Conservation (phyloP, 2,797 vertebrate genomes). For the Telmatherina bonti region DNA sequence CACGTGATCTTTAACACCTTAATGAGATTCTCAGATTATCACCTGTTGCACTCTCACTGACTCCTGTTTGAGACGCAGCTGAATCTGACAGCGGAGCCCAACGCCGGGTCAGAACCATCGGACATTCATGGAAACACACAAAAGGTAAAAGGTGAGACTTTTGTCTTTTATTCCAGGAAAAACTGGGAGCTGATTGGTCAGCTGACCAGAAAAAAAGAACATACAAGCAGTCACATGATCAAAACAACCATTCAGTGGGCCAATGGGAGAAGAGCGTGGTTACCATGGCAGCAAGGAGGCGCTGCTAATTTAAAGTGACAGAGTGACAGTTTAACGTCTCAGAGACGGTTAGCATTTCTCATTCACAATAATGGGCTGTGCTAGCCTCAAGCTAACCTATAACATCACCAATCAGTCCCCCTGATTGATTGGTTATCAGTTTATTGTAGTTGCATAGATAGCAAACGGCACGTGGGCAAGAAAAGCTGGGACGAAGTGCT, state of each 20-base stretch:
- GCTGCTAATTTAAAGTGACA: conserved; percentile 69
- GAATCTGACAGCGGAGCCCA: too few species aligned
- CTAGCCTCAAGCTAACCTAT: conserved; percentile 51
- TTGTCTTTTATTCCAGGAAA: conserved; percentile 54
- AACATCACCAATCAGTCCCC: conserved; percentile 6
- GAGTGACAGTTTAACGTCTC: conserved; percentile 64
- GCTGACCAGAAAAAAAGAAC: conserved; percentile 22
- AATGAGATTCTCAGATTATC: conserved; percentile 73
- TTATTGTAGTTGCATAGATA: conserved; percentile 64
- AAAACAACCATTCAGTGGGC: conserved; percentile 40
- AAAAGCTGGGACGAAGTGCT: not conserved
- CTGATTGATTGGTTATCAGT: conserved; percentile 15
- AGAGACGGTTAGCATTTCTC: conserved; percentile 54
- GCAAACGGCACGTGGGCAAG: conserved; percentile 33
- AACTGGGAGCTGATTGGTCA: conserved; percentile 54
- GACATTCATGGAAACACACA: conserved; percentile 13
- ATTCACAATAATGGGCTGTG: conserved; percentile 35
- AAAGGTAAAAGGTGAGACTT: conserved; percentile 37
- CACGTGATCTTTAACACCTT: conserved; percentile 62
- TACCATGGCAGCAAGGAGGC: conserved; percentile 33
- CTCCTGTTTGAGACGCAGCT: not conserved
- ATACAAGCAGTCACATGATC: conserved; percentile 55
- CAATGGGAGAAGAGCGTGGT: conserved; percentile 36
- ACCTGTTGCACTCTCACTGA: conserved; percentile 12
- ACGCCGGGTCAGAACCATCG: too few species aligned